Conservation (phyloP, 2,113 vertebrate species). For the Rhadina sibilatrix region DNA sequence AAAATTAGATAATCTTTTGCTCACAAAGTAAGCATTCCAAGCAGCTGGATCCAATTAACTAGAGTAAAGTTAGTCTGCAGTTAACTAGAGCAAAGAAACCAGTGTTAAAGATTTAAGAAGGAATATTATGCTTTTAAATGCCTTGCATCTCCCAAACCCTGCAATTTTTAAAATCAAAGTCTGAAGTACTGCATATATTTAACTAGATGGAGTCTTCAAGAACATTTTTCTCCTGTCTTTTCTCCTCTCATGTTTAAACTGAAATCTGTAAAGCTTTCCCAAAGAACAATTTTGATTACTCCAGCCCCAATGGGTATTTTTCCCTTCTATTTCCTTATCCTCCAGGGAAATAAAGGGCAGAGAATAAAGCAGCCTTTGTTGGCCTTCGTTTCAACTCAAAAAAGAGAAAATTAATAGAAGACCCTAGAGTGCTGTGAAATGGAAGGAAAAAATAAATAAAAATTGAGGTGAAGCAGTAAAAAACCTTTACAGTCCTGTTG, state of each 20-base stretch:
- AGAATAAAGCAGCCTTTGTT: conserved; percentile 30
- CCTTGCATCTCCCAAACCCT: background rate
- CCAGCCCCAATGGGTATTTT: background rate
- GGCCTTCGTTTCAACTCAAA: background rate
- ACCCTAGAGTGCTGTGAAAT: conserved; percentile 22
- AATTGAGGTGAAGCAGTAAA: background rate
- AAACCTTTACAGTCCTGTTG: background rate
- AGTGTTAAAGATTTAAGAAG: background rate
- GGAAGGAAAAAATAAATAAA: background rate
- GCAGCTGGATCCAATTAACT: background rate
- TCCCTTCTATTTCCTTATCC: background rate
- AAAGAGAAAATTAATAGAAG: background rate
- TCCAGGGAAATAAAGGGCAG: conserved; percentile 11
- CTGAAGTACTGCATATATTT: background rate
- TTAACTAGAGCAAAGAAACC: background rate
- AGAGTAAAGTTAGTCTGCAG: background rate
- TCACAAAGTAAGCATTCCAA: background rate
- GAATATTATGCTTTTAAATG: background rate
- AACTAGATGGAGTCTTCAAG: background rate
- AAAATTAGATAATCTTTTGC: background rate
- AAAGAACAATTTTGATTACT: conserved; percentile 35
- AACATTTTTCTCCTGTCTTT: background rate
- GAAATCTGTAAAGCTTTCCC: conserved; percentile 17
- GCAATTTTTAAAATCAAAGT: background rate
- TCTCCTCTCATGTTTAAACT: background rate